A percentile compares a stretch with the other conserved stretches of the same genome.
phyloP scores from a whole-genome alignment of 2,888 invertebrate species.

The Ophonus ardosiacus region DNA sequence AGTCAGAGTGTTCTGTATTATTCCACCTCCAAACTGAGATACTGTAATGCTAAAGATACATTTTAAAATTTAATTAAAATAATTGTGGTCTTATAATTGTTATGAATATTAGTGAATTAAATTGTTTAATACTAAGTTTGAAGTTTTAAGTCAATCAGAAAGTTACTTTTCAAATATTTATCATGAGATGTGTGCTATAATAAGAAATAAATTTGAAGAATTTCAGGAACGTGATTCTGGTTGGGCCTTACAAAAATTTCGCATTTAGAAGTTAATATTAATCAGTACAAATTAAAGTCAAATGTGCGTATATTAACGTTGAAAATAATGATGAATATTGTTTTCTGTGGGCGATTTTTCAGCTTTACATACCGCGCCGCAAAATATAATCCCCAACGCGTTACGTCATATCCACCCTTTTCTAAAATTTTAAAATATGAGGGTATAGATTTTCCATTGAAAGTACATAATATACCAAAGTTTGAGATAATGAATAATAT shows the following conservation, averaged over 20 bases:
- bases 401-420: slow-evolving; percentile 64
- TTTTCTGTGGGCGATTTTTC: slow-evolving; percentile 68
- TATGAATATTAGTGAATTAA: no score
- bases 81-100: no score
- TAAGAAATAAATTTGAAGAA: slow-evolving; percentile 65
- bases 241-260: slow-evolving; percentile 66
- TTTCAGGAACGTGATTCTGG: slow-evolving; percentile 69
- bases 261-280: slow-evolving; percentile 66
- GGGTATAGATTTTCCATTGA: slow-evolving; percentile 67
- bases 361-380: slow-evolving; percentile 66
- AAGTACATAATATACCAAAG: slow-evolving; percentile 65
- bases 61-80: no score
- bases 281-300: slow-evolving; percentile 63
- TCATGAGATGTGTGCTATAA: slow-evolving; percentile 14
- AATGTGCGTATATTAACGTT: slow-evolving; percentile 68
- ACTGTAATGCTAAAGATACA: no score
- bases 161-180: background rate
- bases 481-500: slow-evolving; percentile 67
- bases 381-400: slow-evolving; percentile 58
- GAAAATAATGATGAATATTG: slow-evolving; percentile 66
- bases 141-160: background rate
- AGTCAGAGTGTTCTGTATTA: no score
- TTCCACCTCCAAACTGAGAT: no score
- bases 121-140: background rate
- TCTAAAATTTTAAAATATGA: slow-evolving; percentile 64